Conservation (phyloP, 2,797 vertebrate genomes). For the Nothura maculosa region DNA sequence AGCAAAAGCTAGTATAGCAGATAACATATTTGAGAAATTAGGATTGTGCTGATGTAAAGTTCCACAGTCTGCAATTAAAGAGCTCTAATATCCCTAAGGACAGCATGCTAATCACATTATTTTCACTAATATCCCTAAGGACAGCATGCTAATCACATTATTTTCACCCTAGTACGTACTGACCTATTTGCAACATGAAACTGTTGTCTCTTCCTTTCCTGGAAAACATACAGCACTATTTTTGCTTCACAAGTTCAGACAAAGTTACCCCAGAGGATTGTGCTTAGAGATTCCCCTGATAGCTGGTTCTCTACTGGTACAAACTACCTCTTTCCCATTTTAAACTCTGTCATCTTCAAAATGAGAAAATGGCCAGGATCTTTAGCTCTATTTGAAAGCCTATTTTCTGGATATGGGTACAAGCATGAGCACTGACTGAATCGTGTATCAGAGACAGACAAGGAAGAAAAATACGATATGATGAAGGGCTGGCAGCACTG, state of each 20-base stretch:
- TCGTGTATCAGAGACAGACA: not conserved
- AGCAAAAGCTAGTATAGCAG: not conserved
- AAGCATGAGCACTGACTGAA: not conserved
- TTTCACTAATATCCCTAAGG: not conserved
- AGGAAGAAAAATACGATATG: not conserved
- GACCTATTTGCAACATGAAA: not conserved
- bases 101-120: not conserved
- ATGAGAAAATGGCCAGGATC: not conserved
- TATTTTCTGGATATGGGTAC: not conserved
- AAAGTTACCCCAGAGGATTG: not conserved
- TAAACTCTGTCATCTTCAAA: not conserved
- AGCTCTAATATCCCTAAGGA: not conserved
- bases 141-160: not conserved
- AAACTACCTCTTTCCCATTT: not conserved
- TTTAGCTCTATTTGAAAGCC: not conserved
- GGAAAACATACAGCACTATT: not conserved
- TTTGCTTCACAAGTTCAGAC: not conserved
- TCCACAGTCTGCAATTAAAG: not conserved
- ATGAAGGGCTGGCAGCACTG: not conserved
- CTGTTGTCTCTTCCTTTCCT: not conserved
- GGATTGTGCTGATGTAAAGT: not conserved
- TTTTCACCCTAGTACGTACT: not conserved
- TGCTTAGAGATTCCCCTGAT: not conserved
- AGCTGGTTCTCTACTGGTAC: not conserved
- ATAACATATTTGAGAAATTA: not conserved